These are phyloP conservation scores for Bothrops jararaca DNA, from an alignment of 2,113 vertebrate species.

Conservation along the genomic window DNA sequence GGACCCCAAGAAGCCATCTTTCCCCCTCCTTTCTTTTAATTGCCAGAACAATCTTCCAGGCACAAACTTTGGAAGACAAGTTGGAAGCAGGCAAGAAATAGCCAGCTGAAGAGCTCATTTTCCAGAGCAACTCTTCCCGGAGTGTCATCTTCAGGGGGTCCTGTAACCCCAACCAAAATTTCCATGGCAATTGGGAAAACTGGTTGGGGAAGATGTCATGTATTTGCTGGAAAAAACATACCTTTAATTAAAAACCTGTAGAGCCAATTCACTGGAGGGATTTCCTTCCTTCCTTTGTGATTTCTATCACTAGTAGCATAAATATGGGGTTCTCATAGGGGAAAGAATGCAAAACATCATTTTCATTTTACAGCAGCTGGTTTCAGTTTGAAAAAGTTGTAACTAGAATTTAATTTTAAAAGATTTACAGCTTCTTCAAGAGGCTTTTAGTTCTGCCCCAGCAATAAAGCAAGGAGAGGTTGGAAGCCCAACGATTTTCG, in stretches of 20 bases:
- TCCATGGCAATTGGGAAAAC: not conserved
- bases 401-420: not conserved
- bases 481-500: not conserved
- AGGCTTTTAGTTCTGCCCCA: slow-evolving; percentile 22
- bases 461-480: not conserved
- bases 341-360: not conserved
- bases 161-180: not conserved
- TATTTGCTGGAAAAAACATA: not conserved
- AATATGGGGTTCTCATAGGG: not conserved
- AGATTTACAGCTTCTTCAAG: slow-evolving; percentile 12
- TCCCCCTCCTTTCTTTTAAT: not conserved
- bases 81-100: no score
- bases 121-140: not conserved
- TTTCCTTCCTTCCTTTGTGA: not conserved
- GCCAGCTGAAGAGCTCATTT: not conserved
- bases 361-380: not conserved
- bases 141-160: not conserved
- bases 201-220: slow-evolving; percentile 22
- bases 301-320: not conserved
- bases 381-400: not conserved
- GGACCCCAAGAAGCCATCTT: not conserved
- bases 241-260: not conserved
- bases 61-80: not conserved
- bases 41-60: not conserved
- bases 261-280: not conserved